phyloP scores from a whole-genome alignment of 2,888 invertebrate species.

The Noctua fimbriata region DNA sequence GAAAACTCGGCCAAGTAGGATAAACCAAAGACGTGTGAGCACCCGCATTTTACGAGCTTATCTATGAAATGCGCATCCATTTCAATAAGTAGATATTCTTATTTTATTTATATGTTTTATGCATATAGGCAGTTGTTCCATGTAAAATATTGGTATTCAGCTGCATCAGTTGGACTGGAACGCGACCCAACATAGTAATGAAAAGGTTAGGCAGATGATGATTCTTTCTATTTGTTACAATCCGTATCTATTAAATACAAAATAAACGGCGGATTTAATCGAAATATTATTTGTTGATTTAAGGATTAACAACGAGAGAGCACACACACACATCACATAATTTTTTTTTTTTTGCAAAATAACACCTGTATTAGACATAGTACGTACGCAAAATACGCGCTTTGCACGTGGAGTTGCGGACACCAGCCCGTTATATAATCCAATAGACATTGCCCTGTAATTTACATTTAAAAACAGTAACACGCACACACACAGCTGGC shows the following conservation, averaged over 20 bases:
- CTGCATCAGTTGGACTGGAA: background rate
- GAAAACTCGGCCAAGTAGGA: constrained; percentile 22
- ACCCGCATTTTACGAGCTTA: constrained; percentile 33
- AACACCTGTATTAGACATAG: too few relatives aligned
- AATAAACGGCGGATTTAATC: background rate
- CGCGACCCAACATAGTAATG: background rate
- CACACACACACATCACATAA: too few relatives aligned
- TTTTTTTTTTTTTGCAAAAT: too few relatives aligned
- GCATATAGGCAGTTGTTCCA: background rate
- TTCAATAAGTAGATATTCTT: constrained; percentile 28
- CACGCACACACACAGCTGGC: too few relatives aligned
- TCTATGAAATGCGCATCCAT: constrained; percentile 14
- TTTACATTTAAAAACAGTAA: too few relatives aligned
- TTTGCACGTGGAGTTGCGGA: too few relatives aligned
- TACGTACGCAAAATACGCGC: too few relatives aligned
- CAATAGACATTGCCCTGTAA: too few relatives aligned
- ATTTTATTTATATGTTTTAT: constrained; percentile 10
- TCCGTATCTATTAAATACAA: background rate
- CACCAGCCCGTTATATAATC: too few relatives aligned
- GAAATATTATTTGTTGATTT: background rate
- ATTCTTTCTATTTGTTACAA: background rate
- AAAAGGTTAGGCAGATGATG: too few relatives aligned
- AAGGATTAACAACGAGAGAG: background rate
- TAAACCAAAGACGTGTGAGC: constrained; percentile 17
- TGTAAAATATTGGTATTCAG: background rate